Evolutionary conservation across 1,140 invertebrate species (phyloP).

Genomic region (Brachionus koreanus): DNA sequence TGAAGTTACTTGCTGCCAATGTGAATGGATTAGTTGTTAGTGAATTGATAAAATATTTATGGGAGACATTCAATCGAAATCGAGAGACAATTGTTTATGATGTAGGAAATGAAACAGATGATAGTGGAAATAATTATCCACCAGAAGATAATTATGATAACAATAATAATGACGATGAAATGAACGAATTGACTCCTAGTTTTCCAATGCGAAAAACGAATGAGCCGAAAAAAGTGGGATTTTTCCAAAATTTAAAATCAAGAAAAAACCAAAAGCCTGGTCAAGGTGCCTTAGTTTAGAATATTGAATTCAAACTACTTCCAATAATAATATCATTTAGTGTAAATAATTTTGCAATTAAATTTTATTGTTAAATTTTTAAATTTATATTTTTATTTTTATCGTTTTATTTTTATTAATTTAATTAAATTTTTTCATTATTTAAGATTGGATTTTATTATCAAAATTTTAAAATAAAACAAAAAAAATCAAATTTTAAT

Average conservation of each 20-base stretch:
- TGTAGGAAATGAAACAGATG: not conserved
- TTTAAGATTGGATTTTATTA: not conserved
- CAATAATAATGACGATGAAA: not conserved
- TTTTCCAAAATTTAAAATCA: conserved; percentile 9
- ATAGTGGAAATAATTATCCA: not conserved
- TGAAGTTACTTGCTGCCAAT: conserved; percentile 61
- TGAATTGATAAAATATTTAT: conserved; percentile 60
- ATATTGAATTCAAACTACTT: not conserved
- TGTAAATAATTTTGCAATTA: not conserved
- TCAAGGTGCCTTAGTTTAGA: conserved; percentile 20
- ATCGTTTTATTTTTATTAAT: no score
- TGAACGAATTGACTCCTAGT: not conserved
- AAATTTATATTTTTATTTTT: no score
- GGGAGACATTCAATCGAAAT: conserved; percentile 48
- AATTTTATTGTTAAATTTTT: not conserved
- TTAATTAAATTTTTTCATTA: no score
- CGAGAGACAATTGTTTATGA: not conserved
- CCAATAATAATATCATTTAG: not conserved
- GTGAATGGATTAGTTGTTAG: conserved; percentile 62
- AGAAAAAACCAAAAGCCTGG: not conserved
- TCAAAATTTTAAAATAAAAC: not conserved
- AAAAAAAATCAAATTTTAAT: not conserved
- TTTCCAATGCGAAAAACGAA: conserved; percentile 1
- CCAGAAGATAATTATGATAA: not conserved
- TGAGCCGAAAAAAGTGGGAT: not conserved